phyloP scores from a whole-genome alignment of 2,797 vertebrate genomes.

The Tauraco hartlaubi region DNA sequence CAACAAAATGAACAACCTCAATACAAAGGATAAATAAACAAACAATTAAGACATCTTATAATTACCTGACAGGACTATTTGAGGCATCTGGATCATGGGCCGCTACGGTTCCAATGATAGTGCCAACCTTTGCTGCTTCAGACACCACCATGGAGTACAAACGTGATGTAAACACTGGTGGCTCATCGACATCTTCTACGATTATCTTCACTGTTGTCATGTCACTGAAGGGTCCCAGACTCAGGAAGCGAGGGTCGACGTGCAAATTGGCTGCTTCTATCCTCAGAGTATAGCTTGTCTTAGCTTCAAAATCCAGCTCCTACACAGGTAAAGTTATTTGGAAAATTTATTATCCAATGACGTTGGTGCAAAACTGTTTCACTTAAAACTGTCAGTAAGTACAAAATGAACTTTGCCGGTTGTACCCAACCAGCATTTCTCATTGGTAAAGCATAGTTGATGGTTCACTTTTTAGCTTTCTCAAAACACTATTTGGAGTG shows the following conservation, averaged over 20 bases:
- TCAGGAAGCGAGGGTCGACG: constrained; percentile 91
- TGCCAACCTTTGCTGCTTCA: constrained; percentile 91
- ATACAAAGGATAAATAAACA: neutral
- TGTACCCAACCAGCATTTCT: neutral
- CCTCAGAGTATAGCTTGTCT: constrained; percentile 89
- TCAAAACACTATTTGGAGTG: neutral
- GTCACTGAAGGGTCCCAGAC: constrained; percentile 91
- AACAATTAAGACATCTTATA: neutral
- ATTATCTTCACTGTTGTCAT: constrained; percentile 89
- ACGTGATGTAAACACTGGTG: constrained; percentile 86
- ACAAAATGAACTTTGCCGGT: neutral
- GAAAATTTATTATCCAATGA: constrained; percentile 25
- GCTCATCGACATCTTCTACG: constrained; percentile 94
- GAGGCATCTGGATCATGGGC: constrained; percentile 93
- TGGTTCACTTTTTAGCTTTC: neutral
- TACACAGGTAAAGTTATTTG: constrained; percentile 63
- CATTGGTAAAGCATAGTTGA: neutral
- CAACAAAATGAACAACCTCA: neutral
- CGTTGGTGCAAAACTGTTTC: neutral
- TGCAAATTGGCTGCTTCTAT: constrained; percentile 95
- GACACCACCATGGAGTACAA: constrained; percentile 91
- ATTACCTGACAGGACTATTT: constrained; percentile 91
- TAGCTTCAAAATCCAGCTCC: constrained; percentile 94
- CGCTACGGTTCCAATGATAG: constrained; percentile 90
- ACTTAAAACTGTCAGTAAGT: neutral